Base-by-base conservation (phyloP, 2,113 vertebrate genomes). In the Pseudois nayaur region DNA sequence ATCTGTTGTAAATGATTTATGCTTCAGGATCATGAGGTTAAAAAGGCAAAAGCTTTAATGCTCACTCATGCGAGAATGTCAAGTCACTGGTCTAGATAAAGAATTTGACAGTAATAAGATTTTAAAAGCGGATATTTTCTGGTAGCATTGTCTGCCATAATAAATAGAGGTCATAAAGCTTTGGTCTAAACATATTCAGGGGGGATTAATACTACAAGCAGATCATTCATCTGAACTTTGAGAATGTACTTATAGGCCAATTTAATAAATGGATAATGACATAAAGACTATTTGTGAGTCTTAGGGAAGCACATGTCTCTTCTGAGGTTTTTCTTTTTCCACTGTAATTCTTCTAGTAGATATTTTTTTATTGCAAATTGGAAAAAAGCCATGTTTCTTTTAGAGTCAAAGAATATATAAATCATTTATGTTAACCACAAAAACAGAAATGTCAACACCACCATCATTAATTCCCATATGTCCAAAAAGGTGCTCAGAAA, bases 41-140 rank as follows among this genome's bases (percentile, higher is more conserved):
- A 98, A 98, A 98, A 99, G 98, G 98, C 98, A 98, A 98, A 98
- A 98, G 96, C 97, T 98, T 98, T 97, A 97, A 96, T 97, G 98
- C 96, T 98, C 92, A 17, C 92, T 98, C 98, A 98, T 97, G 98
- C 84, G 95, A 97, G 98, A 98, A 99, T 98, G 98, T 98, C 98
- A 98, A 97, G 97, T 98, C 97, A 89, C 95, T 98, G 97, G 91
- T 95, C 97, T 97, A 98, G 98, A 98, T 98, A 98, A 97, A 92
- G 97, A 98, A 98, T 98, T 97, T 98, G 97, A 98, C 97, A 98
- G 96, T 97, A 99, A 98, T 98, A 98, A 98, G 98, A 95, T 98
- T 98, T 99, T 98, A 92, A 98, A 98, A 98, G 98, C 33, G 50
- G 95, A 52, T 97, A 97, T 98, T 98, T 98, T 98, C 85, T 96